phyloP scores from a whole-genome alignment of 1,140 invertebrate genomes.

The Drosophila repleta region DNA sequence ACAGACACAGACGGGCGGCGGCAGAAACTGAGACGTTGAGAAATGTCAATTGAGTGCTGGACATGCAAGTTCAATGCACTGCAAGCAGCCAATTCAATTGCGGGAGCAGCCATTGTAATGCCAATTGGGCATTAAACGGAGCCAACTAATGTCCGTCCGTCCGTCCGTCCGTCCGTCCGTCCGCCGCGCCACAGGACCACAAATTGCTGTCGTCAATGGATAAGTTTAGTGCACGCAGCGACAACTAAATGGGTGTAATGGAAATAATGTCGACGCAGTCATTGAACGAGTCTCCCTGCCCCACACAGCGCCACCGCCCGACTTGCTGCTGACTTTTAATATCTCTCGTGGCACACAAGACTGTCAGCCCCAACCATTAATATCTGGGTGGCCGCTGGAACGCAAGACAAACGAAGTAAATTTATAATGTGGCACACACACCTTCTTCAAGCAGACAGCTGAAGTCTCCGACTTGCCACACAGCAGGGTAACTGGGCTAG shows the following conservation, averaged over 20 bases:
- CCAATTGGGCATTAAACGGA: slow-evolving; percentile 50
- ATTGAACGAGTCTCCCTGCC: slow-evolving; percentile 26
- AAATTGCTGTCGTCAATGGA: slow-evolving; percentile 45
- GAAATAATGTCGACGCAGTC: slow-evolving; percentile 43
- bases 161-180: neutral
- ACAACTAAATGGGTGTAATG: slow-evolving; percentile 38
- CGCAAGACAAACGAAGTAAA: slow-evolving; percentile 35
- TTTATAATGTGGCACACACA: slow-evolving; percentile 46
- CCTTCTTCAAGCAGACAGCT: slow-evolving; percentile 26
- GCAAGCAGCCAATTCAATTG: slow-evolving; percentile 31
- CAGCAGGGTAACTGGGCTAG: neutral
- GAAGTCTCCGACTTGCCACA: slow-evolving; percentile 12
- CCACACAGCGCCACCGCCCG: too few species aligned
- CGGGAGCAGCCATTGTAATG: slow-evolving; percentile 43
- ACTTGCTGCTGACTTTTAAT: slow-evolving; percentile 4
- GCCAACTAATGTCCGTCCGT: slow-evolving; percentile 44
- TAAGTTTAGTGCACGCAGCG: slow-evolving; percentile 42
- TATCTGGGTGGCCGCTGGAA: slow-evolving; percentile 8
- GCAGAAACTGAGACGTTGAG: slow-evolving; percentile 2
- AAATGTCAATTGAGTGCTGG: slow-evolving; percentile 29
- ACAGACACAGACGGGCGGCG: neutral
- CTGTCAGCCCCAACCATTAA: slow-evolving; percentile 30
- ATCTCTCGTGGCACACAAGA: slow-evolving; percentile 27
- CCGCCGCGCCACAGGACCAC: slow-evolving; percentile 23
- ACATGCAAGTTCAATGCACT: slow-evolving; percentile 41